Conservation (phyloP, 2,888 invertebrate species). For the Cheilosia soror region DNA sequence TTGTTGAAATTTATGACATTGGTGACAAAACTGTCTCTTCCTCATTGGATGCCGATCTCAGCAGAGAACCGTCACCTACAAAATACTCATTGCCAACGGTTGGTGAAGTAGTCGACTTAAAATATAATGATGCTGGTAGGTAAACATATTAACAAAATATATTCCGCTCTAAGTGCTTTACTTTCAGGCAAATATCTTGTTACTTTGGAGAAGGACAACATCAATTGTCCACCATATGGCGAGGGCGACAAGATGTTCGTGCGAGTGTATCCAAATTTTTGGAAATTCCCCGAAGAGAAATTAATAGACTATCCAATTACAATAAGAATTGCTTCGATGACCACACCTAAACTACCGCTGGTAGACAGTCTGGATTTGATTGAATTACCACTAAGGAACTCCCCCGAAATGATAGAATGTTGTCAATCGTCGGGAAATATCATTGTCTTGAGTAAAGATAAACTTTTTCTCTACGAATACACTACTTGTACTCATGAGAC, state of each 20-base stretch:
- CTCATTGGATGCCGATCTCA: constrained; percentile 56
- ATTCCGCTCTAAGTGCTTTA: not conserved
- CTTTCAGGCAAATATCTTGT: constrained; percentile 80
- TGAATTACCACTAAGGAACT: constrained; percentile 87
- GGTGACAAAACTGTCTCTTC: constrained; percentile 75
- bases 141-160: constrained; percentile 61
- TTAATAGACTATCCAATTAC: constrained; percentile 84
- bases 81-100: constrained; percentile 88
- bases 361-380: constrained; percentile 89
- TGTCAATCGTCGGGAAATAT: constrained; percentile 85
- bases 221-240: constrained; percentile 82
- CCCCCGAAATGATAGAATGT: constrained; percentile 87
- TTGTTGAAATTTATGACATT: constrained; percentile 82
- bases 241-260: constrained; percentile 84
- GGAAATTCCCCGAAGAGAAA: constrained; percentile 81
- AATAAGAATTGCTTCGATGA: constrained; percentile 88
- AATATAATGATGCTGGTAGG: constrained; percentile 87
- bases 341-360: constrained; percentile 88
- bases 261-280: constrained; percentile 90
- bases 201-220: constrained; percentile 81
- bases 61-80: constrained; percentile 78
- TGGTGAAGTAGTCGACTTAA: constrained; percentile 88
- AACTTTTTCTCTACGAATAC: constrained; percentile 86
- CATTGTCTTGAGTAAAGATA: constrained; percentile 81
- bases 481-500: constrained; percentile 88